Conservation (phyloP, 2,888 invertebrate genomes). For the Elmis aenea region DNA sequence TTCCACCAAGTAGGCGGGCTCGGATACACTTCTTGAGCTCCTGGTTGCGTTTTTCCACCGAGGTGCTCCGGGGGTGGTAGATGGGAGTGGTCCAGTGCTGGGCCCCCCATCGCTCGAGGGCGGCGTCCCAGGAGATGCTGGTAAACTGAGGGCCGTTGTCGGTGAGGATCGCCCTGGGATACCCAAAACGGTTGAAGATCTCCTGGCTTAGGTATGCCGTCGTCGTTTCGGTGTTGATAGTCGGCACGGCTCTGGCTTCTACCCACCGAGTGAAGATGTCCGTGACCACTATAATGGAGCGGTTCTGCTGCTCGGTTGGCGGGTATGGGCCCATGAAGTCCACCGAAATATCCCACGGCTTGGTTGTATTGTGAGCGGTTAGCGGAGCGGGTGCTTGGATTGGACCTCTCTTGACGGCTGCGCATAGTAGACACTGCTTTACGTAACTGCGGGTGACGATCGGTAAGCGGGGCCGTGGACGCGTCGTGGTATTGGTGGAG, state of each 20-base stretch:
- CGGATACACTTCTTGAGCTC: conserved; percentile 25
- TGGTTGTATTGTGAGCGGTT: no score
- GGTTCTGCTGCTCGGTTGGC: no score
- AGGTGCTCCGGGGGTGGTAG: conserved; percentile 26
- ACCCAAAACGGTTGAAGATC: conserved; percentile 15
- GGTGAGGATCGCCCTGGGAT: conserved; percentile 9
- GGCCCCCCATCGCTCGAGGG: conserved; percentile 14
- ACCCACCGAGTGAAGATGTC: no score
- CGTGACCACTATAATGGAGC: no score
- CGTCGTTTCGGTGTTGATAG: conserved; percentile 1
- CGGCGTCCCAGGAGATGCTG: conserved; percentile 5
- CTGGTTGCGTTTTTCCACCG: conserved; percentile 25
- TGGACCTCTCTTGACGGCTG: not conserved
- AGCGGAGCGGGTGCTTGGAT: not conserved
- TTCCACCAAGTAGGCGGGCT: no score
- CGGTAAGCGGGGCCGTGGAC: no score
- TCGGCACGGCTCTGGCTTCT: no score
- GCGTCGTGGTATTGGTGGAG: no score
- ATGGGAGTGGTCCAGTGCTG: conserved; percentile 22
- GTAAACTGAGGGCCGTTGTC: conserved; percentile 15
- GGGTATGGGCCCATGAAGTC: no score
- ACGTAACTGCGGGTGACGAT: no score
- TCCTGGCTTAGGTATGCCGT: conserved; percentile 9
- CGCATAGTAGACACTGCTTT: no score
- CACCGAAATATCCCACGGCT: no score